These are phyloP conservation scores for Saccopteryx leptura DNA, from an alignment of 2,113 vertebrate genomes.

Conservation along the genomic window DNA sequence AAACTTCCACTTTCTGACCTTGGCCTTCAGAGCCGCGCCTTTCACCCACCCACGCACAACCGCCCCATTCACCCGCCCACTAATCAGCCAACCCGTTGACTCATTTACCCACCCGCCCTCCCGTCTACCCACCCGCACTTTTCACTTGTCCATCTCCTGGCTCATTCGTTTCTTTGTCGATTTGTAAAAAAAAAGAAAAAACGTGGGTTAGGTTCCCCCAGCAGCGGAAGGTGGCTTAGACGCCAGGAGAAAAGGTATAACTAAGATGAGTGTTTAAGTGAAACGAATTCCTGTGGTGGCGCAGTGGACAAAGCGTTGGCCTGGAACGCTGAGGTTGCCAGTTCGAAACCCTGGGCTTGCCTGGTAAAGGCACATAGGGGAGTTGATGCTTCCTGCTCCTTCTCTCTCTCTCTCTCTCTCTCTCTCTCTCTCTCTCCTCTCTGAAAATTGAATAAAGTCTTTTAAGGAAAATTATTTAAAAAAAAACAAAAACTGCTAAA, in stretches of 20 bases:
- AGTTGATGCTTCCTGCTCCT: too few relatives aligned
- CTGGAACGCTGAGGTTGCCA: too few relatives aligned
- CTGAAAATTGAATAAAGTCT: too few relatives aligned
- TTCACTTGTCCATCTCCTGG: neutral
- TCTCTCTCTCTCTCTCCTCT: too few relatives aligned
- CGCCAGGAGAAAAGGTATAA: slow-evolving; percentile 33
- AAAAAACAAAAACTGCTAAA: too few relatives aligned
- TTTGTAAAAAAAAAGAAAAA: neutral
- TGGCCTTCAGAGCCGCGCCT: neutral
- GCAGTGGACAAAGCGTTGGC: too few relatives aligned
- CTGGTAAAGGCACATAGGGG: too few relatives aligned
- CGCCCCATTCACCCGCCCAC: neutral
- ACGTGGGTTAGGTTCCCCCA: neutral
- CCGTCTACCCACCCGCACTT: neutral
- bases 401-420: too few relatives aligned
- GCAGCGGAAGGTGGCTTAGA: slow-evolving; percentile 44
- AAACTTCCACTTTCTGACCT: neutral
- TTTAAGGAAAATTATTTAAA: too few relatives aligned
- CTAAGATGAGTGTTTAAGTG: slow-evolving; percentile 65
- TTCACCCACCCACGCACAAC: neutral
- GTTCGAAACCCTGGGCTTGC: too few relatives aligned
- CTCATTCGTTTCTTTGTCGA: neutral
- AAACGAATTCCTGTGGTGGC: slow-evolving; percentile 31
- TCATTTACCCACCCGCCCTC: neutral
- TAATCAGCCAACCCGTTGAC: neutral